These are phyloP conservation scores for Hylyphantes graminicola DNA, from an alignment of 1,140 invertebrate species.

Conservation along the genomic window DNA sequence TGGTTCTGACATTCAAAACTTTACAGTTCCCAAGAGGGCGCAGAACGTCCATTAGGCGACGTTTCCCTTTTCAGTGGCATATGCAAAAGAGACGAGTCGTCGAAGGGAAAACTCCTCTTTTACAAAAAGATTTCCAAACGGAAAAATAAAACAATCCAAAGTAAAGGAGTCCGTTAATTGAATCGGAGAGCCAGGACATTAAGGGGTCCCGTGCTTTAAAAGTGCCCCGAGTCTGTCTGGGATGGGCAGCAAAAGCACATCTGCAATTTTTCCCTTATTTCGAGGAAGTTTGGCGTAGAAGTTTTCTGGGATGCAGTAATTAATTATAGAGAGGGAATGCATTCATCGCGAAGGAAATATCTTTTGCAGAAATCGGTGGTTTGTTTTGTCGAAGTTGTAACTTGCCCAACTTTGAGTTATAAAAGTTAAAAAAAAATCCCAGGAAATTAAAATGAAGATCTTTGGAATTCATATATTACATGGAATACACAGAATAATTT, in stretches of 20 bases:
- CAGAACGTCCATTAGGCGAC: constrained; percentile 3
- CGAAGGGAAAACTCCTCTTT: neutral
- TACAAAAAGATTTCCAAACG: neutral
- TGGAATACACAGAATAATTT: no score
- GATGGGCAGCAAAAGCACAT: no score
- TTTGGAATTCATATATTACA: no score
- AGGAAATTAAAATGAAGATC: no score
- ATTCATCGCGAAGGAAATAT: no score
- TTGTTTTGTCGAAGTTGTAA: no score
- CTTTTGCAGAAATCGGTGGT: no score
- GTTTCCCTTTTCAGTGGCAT: neutral
- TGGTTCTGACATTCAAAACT: no score
- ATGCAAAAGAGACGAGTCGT: neutral
- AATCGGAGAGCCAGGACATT: neutral
- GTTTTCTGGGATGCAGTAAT: neutral
- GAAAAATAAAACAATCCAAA: neutral
- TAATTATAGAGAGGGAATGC: neutral
- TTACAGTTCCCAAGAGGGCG: neutral
- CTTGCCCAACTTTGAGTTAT: no score
- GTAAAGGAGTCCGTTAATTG: neutral
- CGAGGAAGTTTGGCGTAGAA: neutral
- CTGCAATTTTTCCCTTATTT: no score
- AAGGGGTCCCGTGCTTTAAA: neutral
- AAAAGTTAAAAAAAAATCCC: no score
- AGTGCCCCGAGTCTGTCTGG: neutral